Percentiles rank a stretch among this genome's conserved stretches.
Evolutionary conservation across 2,797 vertebrate genomes (phyloP).

Genomic region (Pseudomugil tenellus): DNA sequence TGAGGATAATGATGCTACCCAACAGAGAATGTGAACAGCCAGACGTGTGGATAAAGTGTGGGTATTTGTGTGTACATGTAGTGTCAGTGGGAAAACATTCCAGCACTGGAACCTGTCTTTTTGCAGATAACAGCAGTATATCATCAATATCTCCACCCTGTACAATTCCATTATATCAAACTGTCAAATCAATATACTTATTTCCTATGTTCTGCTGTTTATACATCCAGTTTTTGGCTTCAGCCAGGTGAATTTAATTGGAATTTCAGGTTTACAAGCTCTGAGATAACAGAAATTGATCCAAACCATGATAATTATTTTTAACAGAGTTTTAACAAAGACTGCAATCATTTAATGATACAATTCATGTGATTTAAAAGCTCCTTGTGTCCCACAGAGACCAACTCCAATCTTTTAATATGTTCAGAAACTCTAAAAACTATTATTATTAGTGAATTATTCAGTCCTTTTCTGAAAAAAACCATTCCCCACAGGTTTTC

Average conservation of each 20-base stretch:
- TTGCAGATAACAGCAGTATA: constrained; percentile 63
- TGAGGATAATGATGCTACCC: constrained; percentile 76
- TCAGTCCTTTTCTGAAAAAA: too few species aligned
- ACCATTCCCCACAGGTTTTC: too few species aligned
- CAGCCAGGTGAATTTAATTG: not conserved
- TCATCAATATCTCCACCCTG: constrained; percentile 47
- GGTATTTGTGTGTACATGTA: constrained; percentile 26
- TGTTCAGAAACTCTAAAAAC: not conserved
- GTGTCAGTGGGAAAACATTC: constrained; percentile 40
- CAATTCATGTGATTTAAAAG: not conserved
- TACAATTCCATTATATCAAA: constrained; percentile 41
- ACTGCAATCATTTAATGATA: not conserved
- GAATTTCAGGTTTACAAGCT: constrained; percentile 5
- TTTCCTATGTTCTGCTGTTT: constrained; percentile 14
- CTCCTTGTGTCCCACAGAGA: too few species aligned
- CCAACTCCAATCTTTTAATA: not conserved
- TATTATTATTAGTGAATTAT: too few species aligned
- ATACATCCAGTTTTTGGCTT: constrained; percentile 3
- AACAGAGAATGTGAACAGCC: constrained; percentile 57
- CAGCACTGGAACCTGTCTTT: constrained; percentile 56
- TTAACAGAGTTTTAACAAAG: constrained; percentile 3
- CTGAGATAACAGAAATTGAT: constrained; percentile 35
- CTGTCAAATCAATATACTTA: constrained; percentile 40
- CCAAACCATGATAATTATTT: not conserved
- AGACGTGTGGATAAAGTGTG: constrained; percentile 56